phyloP scores from a whole-genome alignment of 2,797 vertebrate species.

The Micromesistius poutassou region DNA sequence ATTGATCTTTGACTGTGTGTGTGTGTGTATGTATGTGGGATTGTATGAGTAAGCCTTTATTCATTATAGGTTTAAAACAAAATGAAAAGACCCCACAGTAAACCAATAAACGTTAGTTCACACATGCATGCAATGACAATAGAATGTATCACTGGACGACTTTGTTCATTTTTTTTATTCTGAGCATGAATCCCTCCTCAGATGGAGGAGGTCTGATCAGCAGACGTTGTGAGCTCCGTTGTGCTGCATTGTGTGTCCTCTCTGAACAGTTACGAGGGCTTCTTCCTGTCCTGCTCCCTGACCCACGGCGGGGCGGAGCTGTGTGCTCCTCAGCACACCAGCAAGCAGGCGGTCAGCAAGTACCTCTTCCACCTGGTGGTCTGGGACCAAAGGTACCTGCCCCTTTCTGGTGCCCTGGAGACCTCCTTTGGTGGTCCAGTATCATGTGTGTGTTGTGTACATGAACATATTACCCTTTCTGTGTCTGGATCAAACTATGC shows the following conservation, averaged over 20 bases:
- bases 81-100: too few species aligned
- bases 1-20: conserved; percentile 74
- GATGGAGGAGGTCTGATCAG: not conserved
- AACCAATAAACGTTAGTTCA: too few species aligned
- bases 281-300: conserved; percentile 94
- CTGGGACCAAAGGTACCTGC: conserved; percentile 92
- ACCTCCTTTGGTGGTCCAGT: not conserved
- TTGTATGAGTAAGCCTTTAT: not conserved
- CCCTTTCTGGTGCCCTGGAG: not conserved
- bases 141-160: too few species aligned
- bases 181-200: too few species aligned
- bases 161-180: not conserved
- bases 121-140: not conserved
- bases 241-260: not conserved
- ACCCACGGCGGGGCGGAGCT: conserved; percentile 89
- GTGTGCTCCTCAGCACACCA: conserved; percentile 90
- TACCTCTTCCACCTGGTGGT: conserved; percentile 95
- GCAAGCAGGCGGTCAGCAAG: conserved; percentile 87
- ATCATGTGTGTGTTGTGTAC: not conserved
- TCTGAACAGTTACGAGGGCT: conserved; percentile 85
- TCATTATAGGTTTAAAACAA: not conserved
- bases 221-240: not conserved
- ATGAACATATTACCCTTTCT: not conserved
- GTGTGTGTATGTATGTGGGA: too few species aligned
- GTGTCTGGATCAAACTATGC: not conserved